Base-by-base conservation (phyloP, 2,797 vertebrate genomes). In the Acanthurus tractus region DNA sequence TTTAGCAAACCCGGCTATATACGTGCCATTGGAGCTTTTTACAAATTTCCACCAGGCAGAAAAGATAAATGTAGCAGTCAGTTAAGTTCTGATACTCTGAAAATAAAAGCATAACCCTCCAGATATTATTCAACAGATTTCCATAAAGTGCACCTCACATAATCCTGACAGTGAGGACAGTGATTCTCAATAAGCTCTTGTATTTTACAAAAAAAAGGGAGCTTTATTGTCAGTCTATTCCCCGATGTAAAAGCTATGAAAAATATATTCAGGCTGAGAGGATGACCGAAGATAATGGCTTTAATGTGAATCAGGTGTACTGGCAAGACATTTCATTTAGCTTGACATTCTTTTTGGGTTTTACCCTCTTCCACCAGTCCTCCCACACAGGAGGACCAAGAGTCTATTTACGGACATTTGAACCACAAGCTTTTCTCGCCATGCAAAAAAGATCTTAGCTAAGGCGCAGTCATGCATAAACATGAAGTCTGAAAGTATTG, bases 301-400 rank as follows among this genome's bases (percentile, higher is more conserved):
- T 84, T 94, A 95, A 94, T 94, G 88, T 91, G 92, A 92, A 90
- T 93, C 92, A 93, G 91, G 89, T 93, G 88, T 91, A 84, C 79
- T 63, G 72, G 76, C 83, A 87, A 79, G 82, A 90, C 86, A 72
- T 85, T 87, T 86, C 78, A 58, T 90, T 88, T 82, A 85, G 70
- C 81, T 80, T 71, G n/a, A 80, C 88, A 74, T 79, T 87, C 76
- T 86, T 84, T 83, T 81, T 76, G 78, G 87, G 83, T 29, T 89
- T 92, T 88, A 86, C 58, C 8, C 57, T 67, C 81, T 85, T 76
- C 70, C 77, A 71, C 83, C 81, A 65, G 75, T 74, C 73, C 82
- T 77, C 80, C 77, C 81, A 70, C 72, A 65, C 81, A 87, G 74
- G 79, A 74, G 73, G 44, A 76, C 78, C 77, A 64, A 63, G 79